Percentiles rank a stretch among this genome's conserved stretches.
phyloP scores from a whole-genome alignment of 2,888 invertebrate species.

The Tipula helvola region DNA sequence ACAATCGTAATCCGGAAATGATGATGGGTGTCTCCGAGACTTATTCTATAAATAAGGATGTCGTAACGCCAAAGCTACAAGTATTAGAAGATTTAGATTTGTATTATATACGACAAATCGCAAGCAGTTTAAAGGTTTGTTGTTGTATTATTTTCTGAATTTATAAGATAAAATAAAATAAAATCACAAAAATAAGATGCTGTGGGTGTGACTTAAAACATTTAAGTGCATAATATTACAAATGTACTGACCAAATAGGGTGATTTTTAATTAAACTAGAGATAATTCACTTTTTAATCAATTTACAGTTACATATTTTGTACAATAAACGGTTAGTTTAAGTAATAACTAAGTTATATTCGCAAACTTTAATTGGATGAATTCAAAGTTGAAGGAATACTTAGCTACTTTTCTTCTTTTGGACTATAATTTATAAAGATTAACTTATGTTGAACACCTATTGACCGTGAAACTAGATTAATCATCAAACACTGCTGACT shows the following conservation, averaged over 20 bases:
- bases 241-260: neutral
- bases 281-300: too few relatives aligned
- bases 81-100: slow-evolving; percentile 41
- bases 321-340: too few relatives aligned
- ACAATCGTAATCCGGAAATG: neutral
- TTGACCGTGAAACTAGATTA: too few relatives aligned
- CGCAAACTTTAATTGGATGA: too few relatives aligned
- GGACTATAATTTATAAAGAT: too few relatives aligned
- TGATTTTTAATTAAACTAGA: neutral
- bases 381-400: too few relatives aligned
- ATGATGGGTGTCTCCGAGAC: neutral
- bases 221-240: neutral
- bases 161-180: neutral
- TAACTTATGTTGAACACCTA: too few relatives aligned
- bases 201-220: neutral
- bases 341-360: too few relatives aligned
- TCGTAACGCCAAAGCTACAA: slow-evolving; percentile 33
- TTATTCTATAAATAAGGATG: slow-evolving; percentile 13
- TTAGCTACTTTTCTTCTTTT: too few relatives aligned
- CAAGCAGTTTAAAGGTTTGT: slow-evolving; percentile 40
- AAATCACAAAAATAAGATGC: neutral
- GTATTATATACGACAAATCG: slow-evolving; percentile 42
- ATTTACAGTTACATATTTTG: too few relatives aligned
- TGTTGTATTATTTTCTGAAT: neutral
- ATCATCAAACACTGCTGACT: too few relatives aligned